phyloP scores from a whole-genome alignment of 1,140 invertebrate genomes.

The Brachionus paranguensis region DNA sequence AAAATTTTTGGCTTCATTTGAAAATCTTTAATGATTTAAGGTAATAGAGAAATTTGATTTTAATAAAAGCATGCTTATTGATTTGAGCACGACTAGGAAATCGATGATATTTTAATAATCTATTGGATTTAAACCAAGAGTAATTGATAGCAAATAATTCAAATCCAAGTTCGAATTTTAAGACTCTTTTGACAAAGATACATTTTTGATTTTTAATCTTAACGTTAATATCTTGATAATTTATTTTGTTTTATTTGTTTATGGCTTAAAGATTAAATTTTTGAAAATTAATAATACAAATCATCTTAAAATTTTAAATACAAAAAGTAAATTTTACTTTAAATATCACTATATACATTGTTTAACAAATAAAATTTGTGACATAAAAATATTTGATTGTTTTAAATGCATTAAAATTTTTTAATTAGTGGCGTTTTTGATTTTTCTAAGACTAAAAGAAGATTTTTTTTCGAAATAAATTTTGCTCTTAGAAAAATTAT shows the following conservation, averaged over 20 bases:
- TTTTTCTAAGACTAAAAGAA: no score
- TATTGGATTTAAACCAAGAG: neutral
- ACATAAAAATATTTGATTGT: no score
- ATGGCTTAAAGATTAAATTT: neutral
- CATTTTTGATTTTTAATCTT: neutral
- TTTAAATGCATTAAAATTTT: no score
- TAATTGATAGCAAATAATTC: neutral
- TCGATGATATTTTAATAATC: neutral
- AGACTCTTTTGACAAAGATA: neutral
- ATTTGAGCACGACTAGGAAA: neutral
- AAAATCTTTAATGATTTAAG: neutral
- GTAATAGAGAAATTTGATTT: neutral
- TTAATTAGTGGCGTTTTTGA: no score
- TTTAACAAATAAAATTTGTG: neutral
- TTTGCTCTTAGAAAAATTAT: no score
- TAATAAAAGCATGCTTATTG: neutral
- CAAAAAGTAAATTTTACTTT: neutral
- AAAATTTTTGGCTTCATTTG: neutral
- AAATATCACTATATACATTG: neutral
- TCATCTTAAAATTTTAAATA: neutral
- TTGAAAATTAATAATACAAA: neutral
- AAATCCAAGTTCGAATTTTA: neutral
- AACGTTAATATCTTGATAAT: neutral
- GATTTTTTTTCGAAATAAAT: no score
- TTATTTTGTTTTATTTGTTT: neutral